These are phyloP conservation scores for Ptychobarbus kaznakovi DNA, from an alignment of 2,797 vertebrate genomes.

Conservation along the genomic window DNA sequence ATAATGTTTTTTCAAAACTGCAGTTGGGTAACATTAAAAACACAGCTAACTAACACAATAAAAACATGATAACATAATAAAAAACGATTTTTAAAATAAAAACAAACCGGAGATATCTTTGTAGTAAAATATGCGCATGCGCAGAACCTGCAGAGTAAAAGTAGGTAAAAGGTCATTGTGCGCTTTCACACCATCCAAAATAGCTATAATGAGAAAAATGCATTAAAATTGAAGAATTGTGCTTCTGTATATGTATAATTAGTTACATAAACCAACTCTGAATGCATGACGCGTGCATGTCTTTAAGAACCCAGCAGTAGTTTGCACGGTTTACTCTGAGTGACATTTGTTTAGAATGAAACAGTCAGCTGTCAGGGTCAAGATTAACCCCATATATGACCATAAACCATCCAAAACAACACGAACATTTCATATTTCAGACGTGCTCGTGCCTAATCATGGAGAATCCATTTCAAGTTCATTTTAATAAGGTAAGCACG, in stretches of 20 bases:
- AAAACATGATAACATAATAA: no score
- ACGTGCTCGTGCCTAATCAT: neutral
- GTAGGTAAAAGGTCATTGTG: conserved; percentile 71
- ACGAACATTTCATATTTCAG: neutral
- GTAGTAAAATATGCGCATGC: neutral
- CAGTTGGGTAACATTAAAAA: no score
- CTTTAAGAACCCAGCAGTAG: neutral
- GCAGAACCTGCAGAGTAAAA: conserved; percentile 4
- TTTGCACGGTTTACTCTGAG: neutral
- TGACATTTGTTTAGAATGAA: conserved; percentile 15
- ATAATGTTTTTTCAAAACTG: no score
- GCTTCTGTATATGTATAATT: neutral
- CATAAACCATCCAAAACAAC: neutral
- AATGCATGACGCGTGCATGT: neutral
- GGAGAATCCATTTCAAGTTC: neutral
- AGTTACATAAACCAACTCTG: neutral
- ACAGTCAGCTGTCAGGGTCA: neutral
- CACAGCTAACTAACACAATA: no score
- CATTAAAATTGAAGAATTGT: neutral
- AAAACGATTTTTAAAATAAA: no score
- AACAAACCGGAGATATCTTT: no score
- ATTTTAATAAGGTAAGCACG: neutral
- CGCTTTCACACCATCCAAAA: neutral
- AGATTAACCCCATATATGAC: neutral
- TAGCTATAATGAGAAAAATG: neutral